Conservation (phyloP, 2,888 invertebrate species). For the Coremacera marginata region DNA sequence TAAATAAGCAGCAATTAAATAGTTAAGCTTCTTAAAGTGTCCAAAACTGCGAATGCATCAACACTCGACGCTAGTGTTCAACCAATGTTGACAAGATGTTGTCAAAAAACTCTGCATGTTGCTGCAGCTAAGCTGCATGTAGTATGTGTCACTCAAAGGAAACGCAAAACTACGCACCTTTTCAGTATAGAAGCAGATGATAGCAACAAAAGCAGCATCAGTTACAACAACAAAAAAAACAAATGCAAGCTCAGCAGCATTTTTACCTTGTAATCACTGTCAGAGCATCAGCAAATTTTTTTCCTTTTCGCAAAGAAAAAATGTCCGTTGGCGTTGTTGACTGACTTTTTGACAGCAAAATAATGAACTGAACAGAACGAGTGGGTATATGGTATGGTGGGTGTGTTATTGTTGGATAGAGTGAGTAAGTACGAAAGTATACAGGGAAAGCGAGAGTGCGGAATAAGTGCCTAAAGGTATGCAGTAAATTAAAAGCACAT, state of each 20-base stretch:
- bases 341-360: constrained; percentile 16
- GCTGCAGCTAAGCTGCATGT: not conserved
- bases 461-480: constrained; percentile 56
- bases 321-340: not conserved
- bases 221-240: constrained; percentile 27
- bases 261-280: not conserved
- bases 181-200: constrained; percentile 24
- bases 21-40: constrained; percentile 31
- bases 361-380: not conserved
- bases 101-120: not conserved
- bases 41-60: not conserved
- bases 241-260: not conserved
- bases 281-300: not conserved
- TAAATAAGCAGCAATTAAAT: constrained; percentile 35
- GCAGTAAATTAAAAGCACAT: constrained; percentile 60
- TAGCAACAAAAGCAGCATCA: constrained; percentile 26
- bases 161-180: constrained; percentile 40
- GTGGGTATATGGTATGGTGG: too few species aligned
- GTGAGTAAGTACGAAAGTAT: not conserved
- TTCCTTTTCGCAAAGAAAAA: not conserved
- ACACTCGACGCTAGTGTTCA: too few species aligned
- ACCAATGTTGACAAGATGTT: not conserved
- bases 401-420: too few species aligned
- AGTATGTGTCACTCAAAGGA: constrained; percentile 28
- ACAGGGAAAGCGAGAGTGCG: not conserved